Evolutionary conservation across 2,797 vertebrate genomes (phyloP), one percentile per base, ranked within the genome.

Genomic region (Acanthurus lineatus): DNA sequence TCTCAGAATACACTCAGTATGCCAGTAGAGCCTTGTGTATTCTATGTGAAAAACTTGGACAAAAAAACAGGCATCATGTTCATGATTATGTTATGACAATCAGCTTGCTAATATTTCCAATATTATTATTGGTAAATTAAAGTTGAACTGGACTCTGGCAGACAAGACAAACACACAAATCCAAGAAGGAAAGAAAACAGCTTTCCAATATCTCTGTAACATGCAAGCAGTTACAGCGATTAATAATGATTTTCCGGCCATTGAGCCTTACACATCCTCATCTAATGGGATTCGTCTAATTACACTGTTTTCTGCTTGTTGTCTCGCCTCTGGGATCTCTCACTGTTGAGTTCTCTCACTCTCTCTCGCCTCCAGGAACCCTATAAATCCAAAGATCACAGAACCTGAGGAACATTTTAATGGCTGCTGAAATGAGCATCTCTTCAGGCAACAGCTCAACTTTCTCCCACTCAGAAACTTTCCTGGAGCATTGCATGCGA

Each of bases 381-480:
- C 79, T 70, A 83, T 76, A 74, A 89, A 89, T 87, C 81, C 80
- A 69, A 88, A 86, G 84, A 92, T 92, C 89, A 88, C 79, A 91
- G 82, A 81, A 89, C 86, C 89, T 68, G 78, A 86, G 85, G 83
- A 91, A 83, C 74, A 84, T 89, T 90, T 91, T 92, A 93, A 90
- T 91, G 83, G 88, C 72, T 90, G 89, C 83, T 61, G 79, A 91
- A 88, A 86, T 83, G 82, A 91, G 74, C 77, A 75, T 91, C 75
- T 92, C 90, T 91, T 82, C 73, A 86, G 89, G 92, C 88, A 89
- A 92, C 73, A 82, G 44, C 79, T 83, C 73, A 81, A 91, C 81
- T 91, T 88, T 91, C 85, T 91, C 76, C 88, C 85, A 84, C 88
- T 91, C 86, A 76, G 48, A 89, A 92, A 91, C 82, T 89, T 51